phyloP scores from a whole-genome alignment of 1,140 invertebrate species.

The Drosophila ironensis region DNA sequence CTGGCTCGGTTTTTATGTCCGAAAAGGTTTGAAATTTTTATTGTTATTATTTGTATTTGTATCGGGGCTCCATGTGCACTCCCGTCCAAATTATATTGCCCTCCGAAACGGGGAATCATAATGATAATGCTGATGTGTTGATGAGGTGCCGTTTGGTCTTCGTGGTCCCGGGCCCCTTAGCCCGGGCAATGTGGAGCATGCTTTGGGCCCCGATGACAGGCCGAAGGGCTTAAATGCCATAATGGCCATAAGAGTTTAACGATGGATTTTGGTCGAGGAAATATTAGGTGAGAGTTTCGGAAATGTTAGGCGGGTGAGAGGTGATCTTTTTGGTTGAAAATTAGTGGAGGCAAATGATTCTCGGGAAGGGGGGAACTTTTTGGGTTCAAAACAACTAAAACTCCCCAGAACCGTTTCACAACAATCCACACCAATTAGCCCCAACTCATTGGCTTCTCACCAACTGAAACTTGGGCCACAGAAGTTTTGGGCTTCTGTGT shows the following conservation, averaged over 20 bases:
- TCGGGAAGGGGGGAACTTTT: background rate
- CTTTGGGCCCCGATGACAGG: constrained; percentile 29
- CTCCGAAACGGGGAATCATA: constrained; percentile 47
- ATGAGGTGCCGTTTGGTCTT: constrained; percentile 73
- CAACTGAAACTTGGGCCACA: constrained; percentile 39
- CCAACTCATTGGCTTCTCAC: background rate
- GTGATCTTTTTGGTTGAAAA: background rate
- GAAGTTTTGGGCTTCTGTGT: constrained; percentile 5
- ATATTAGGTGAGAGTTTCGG: constrained; percentile 7
- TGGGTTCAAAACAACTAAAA: no score
- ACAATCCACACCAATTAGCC: constrained; percentile 3
- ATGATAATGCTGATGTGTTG: constrained; percentile 79
- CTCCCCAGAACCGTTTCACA: background rate
- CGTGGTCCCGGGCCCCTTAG: background rate
- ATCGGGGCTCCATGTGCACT: constrained; percentile 6
- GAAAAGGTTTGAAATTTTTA: constrained; percentile 49
- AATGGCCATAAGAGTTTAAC: constrained; percentile 26
- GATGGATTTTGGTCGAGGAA: constrained; percentile 5
- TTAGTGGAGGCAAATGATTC: background rate
- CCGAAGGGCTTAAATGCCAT: constrained; percentile 14
- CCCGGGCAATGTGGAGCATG: constrained; percentile 53
- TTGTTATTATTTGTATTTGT: constrained; percentile 51
- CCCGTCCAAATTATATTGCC: constrained; percentile 33
- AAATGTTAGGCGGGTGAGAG: background rate
- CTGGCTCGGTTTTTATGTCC: constrained; percentile 35